Base-by-base conservation (phyloP, 1,140 invertebrate species). In the Pygmarrhopalites habei region DNA sequence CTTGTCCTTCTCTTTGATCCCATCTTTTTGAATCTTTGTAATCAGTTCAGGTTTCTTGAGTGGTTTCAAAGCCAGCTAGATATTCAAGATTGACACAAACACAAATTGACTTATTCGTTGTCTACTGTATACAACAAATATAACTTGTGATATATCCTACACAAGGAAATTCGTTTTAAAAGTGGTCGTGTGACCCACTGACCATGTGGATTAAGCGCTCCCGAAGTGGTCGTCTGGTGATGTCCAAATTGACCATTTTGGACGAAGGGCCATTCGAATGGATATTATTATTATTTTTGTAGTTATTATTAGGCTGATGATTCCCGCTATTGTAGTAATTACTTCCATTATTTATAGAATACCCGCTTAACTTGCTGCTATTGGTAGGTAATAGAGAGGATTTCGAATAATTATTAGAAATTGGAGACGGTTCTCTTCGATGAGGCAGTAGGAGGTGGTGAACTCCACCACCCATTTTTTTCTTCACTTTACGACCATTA, bases 41-140 rank as follows among this genome's bases (percentile, higher is more conserved):
- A 87, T 83, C 35, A 96, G 76, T 80, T 95, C 92, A 17, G 88
- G 88, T 78, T 92, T 95, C 79, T 95, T 95, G 76, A 87, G 94
- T 49, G 91, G 87, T 79, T 88, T 86, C 73, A 95, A 77, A 69
- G 92, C 92, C 76, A 96, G 80, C 73, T 95, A n/a, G n/a, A n/a
- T n/a, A n/a, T n/a, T n/a, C n/a, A n/a, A n/a, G n/a, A n/a, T n/a
- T n/a, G n/a, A n/a, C n/a, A n/a, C n/a, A n/a, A n/a, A n/a, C n/a
- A n/a, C n/a, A n/a, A n/a, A n/a, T n/a, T n/a, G n/a, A n/a, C n/a
- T n/a, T n/a, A n/a, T n/a, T n/a, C n/a, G n/a, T n/a, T n/a, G n/a
- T n/a, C n/a, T n/a, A n/a, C n/a, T n/a, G n/a, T n/a, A n/a, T n/a
- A n/a, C n/a, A n/a, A n/a, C n/a, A n/a, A n/a, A n/a, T n/a, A n/a